These are phyloP conservation scores for Saturnia japonica DNA, from an alignment of 2,888 invertebrate species.

Conservation along the genomic window DNA sequence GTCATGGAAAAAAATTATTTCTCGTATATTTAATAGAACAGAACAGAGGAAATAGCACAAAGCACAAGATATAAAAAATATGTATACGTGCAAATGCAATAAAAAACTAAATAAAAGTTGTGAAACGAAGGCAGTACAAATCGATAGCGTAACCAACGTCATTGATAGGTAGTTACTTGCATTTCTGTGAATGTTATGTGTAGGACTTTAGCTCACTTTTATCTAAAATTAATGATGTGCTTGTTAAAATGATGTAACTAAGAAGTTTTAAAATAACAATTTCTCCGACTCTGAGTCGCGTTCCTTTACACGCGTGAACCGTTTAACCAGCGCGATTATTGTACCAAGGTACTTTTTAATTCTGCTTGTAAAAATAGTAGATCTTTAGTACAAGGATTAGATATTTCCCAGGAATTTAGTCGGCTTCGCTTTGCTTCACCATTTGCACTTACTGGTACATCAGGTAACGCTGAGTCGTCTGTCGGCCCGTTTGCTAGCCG, in stretches of 20 bases:
- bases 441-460: constrained; percentile 24
- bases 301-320: not conserved
- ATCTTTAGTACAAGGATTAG: not conserved
- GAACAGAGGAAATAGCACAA: too few species aligned
- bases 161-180: not conserved
- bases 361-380: not conserved
- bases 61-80: not conserved
- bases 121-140: not conserved
- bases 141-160: not conserved
- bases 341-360: not conserved
- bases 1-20: not conserved
- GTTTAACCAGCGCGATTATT: not conserved
- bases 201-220: too few species aligned
- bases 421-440: constrained; percentile 8
- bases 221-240: too few species aligned
- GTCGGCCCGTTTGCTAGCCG: constrained; percentile 48
- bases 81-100: not conserved
- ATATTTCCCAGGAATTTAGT: not conserved
- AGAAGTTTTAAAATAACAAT: not conserved
- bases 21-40: too few species aligned
- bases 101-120: not conserved
- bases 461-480: constrained; percentile 40
- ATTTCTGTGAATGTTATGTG: not conserved
- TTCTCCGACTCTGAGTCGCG: not conserved
- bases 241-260: not conserved